Percentiles rank a stretch among this genome's conserved stretches.
phyloP scores from a whole-genome alignment of 1,140 invertebrate genomes.

The Caenorhabditis tropicalis region DNA sequence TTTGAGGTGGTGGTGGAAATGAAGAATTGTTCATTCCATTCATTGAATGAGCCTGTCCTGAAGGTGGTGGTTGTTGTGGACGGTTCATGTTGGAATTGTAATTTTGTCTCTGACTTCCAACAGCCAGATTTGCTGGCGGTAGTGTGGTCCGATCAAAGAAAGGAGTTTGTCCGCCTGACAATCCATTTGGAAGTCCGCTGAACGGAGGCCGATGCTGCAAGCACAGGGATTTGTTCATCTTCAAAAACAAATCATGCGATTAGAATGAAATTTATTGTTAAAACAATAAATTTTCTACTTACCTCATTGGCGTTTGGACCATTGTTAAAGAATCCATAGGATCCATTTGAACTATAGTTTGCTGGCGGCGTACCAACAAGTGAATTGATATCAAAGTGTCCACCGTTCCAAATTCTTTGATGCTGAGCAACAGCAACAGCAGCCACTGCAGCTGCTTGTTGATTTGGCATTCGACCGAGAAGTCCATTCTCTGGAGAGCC shows the following conservation, averaged over 20 bases:
- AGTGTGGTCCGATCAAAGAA: neutral
- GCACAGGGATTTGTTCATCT: neutral
- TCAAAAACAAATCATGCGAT: neutral
- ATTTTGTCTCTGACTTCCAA: slow-evolving; percentile 5
- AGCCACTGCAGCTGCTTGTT: neutral
- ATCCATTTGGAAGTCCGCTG: neutral
- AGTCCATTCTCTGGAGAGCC: neutral
- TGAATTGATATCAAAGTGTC: slow-evolving; percentile 1
- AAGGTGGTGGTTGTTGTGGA: neutral
- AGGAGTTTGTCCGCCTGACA: neutral
- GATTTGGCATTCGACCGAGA: neutral
- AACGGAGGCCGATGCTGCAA: neutral
- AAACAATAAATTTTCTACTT: neutral
- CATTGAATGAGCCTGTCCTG: neutral
- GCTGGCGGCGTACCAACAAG: slow-evolving; percentile 5
- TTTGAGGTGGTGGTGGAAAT: neutral
- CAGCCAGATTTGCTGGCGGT: slow-evolving; percentile 3
- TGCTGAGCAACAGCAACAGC: neutral
- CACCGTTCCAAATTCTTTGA: slow-evolving; percentile 15
- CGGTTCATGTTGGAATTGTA: neutral
- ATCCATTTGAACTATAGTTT: slow-evolving; percentile 36
- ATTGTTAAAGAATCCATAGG: slow-evolving; percentile 38
- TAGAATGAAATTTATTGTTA: neutral
- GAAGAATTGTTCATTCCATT: neutral
- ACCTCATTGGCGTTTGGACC: neutral